Evolutionary conservation across 2,113 vertebrate species (phyloP), one percentile per base, ranked within the genome.

Genomic region (Phyllostomus discolor): DNA sequence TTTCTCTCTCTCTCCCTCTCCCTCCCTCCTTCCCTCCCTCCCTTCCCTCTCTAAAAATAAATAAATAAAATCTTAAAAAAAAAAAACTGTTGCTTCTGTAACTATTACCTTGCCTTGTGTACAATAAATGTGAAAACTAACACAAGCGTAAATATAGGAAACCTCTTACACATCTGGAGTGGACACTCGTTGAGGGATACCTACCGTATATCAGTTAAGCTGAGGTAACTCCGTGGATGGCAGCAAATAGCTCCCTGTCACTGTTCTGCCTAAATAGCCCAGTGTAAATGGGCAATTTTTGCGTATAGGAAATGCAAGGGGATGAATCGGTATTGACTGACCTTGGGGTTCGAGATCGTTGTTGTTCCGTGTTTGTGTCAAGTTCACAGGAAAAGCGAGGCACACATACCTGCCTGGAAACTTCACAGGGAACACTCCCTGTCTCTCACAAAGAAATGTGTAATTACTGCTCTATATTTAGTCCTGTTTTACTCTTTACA

Each of bases 381-480:
- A 95, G 73, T 73, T 96, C 67, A 52, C 4, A 10, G 50, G 85
- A 91, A 91, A 79, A 76, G 46, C 14, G 14, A 96, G 41, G 16
- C 76, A 54, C 2, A 79, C 24, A 38, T 22, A 19, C 28, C 46
- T 84, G 67, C 48, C 19, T 81, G 64, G 8, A 10, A 9, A 35
- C 22, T 46, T 82, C 10, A n/a, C 4, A 72, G 41, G 72, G 78
- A 67, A 38, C 6, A 43, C 14, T 80, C 19, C 7, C 46, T 33
- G 80, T 90, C 28, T 95, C 79, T 94, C 50, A 62, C 79, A 95
- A 91, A 57, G 5, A 54, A 94, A 70, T 16, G 16, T 10, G 88
- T 96, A 92, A 96, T 93, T 72, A 57, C n/a, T 90, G 72, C 7
- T 82, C 16, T 96, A 64, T 2, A 50, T 64, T 64, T 31, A 8